These are phyloP conservation scores for Semnornis frantzii DNA, from an alignment of 2,113 vertebrate genomes.

Conservation along the genomic window DNA sequence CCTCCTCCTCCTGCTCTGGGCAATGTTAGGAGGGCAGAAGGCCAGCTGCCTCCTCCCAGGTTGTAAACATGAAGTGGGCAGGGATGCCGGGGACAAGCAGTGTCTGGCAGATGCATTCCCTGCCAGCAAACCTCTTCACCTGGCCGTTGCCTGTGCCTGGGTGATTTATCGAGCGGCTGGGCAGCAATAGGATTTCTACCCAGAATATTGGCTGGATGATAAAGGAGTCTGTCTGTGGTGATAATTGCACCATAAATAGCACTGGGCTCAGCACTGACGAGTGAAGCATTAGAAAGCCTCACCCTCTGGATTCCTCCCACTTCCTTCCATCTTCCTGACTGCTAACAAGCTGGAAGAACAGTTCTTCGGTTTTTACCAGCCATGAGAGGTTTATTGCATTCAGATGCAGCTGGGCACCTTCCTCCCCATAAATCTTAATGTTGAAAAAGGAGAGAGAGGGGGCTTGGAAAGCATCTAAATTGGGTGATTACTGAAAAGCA, in stretches of 20 bases:
- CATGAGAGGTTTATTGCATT: background rate
- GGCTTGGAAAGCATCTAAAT: accelerated
- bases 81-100: background rate
- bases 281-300: slow-evolving; percentile 52
- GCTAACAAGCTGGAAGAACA: slow-evolving; percentile 61
- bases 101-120: background rate
- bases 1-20: background rate
- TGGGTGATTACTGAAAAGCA: slow-evolving; percentile 1
- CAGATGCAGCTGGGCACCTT: slow-evolving; percentile 5
- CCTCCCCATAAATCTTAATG: slow-evolving; percentile 45
- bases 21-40: background rate
- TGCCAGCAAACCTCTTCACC: background rate
- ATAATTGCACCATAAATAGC: slow-evolving; percentile 70
- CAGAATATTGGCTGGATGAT: slow-evolving; percentile 62
- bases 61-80: background rate
- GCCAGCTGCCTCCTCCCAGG: background rate
- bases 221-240: slow-evolving; percentile 43
- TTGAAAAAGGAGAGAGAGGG: background rate
- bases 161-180: slow-evolving; percentile 30
- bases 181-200: slow-evolving; percentile 49
- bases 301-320: slow-evolving; percentile 54
- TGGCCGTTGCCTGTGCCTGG: background rate
- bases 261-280: slow-evolving; percentile 23
- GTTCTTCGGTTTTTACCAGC: background rate
- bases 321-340: slow-evolving; percentile 56